Evolutionary conservation across 2,888 invertebrate species (phyloP), one percentile per base, ranked within the genome.

Genomic region (Heliconius erato): DNA sequence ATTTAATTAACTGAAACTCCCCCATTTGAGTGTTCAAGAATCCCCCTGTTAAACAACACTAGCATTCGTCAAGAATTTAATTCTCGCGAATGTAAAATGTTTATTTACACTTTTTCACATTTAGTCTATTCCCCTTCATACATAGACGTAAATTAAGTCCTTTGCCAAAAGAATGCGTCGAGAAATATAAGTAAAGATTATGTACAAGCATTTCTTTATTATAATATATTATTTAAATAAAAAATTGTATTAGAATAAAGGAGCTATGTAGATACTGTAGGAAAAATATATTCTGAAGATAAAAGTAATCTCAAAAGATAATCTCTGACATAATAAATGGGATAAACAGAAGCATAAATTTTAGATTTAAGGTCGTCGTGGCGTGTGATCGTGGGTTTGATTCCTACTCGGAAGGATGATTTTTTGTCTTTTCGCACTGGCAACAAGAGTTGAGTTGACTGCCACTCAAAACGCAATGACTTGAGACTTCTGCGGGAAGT

Each of bases 1-100:
- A 94, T 95, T 96, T 95, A 95, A 95, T 95, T 95, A 95, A 94
- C 95, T 93, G 93, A 85, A 91, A 91, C 92, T 92, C 93, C 94
- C 93, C 91, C 90, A 91, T 92, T 92, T 91, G 93, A 94, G 90
- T 93, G 94, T 92, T 94, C 94, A 94, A 94, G 95, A 94, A 95
- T 95, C 94, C 94, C 93, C 94, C 92, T 91, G 93, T 93, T 93
- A 93, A 94, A 94, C 95, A 94, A 93, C 94, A 95, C 95, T 94
- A 94, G 92, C 93, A 93, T 94, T 93, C 94, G 93, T 91, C 90
- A 92, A 92, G 93, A 95, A 94, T 95, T 94, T 94, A 93, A 95
- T 94, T 93, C 92, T 90, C 87, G 89, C 90, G 85, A 91, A 92
- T 91, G 84, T 89, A 90, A 93, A 94, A 93, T 92, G 92, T 92